Evolutionary conservation across 2,888 invertebrate species (phyloP).

Genomic region (Tigriopus californicus): DNA sequence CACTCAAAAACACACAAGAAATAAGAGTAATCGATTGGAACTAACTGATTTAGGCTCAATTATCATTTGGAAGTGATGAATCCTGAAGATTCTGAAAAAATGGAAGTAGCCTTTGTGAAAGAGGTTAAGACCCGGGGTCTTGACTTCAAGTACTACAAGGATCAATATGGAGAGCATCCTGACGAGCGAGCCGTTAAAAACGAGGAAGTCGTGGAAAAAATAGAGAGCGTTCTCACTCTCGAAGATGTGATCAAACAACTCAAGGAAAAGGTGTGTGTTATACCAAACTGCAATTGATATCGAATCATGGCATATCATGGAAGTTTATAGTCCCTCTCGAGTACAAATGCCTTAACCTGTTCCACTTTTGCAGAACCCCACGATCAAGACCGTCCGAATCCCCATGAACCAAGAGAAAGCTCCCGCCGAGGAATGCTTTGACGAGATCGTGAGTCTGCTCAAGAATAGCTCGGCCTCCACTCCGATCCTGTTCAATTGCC

Average conservation of each 20-base stretch:
- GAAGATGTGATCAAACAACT: background rate
- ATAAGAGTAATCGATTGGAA: background rate
- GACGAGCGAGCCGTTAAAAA: conserved; percentile 13
- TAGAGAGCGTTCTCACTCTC: conserved; percentile 1
- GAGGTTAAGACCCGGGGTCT: conserved; percentile 8
- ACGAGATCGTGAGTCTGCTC: conserved; percentile 7
- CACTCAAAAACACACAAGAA: too few relatives aligned
- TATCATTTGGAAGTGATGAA: conserved; percentile 10
- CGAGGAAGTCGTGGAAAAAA: conserved; percentile 1
- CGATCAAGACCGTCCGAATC: conserved; percentile 11
- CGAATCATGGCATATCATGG: too few relatives aligned
- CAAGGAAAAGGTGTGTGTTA: conserved; percentile 10
- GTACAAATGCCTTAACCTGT: too few relatives aligned
- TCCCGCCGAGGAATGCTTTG: conserved; percentile 13
- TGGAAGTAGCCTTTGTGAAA: conserved; percentile 7
- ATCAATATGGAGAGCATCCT: conserved; percentile 15
- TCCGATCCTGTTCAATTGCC: conserved; percentile 14
- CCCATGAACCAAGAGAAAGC: conserved; percentile 14
- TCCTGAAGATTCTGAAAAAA: background rate
- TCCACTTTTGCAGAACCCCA: conserved; percentile 6
- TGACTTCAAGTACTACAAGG: conserved; percentile 12
- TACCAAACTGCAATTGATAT: too few relatives aligned
- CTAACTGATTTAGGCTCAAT: background rate
- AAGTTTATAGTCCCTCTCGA: too few relatives aligned
- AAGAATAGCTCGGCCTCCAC: conserved; percentile 13